phyloP scores from a whole-genome alignment of 1,140 invertebrate genomes.

The Bilobella aurantiaca region DNA sequence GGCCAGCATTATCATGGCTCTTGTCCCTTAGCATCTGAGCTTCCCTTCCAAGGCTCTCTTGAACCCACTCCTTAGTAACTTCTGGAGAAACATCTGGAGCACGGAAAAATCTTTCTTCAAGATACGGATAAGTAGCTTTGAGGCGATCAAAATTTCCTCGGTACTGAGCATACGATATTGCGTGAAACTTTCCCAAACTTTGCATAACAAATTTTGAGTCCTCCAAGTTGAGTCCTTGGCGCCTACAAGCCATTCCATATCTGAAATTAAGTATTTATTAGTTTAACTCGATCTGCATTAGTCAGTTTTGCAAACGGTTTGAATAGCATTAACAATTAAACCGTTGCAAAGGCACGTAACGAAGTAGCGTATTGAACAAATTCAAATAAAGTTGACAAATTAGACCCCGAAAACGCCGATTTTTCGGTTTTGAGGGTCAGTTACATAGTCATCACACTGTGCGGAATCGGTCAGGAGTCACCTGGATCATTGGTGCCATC shows the following conservation, averaged over 20 bases:
- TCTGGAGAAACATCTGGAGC: background rate
- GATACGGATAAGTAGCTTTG: conserved; percentile 33
- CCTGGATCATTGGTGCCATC: too few species aligned
- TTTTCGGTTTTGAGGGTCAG: too few species aligned
- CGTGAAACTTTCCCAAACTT: conserved; percentile 41
- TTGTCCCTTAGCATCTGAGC: background rate
- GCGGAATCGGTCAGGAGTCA: too few species aligned
- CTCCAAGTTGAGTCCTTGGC: conserved; percentile 9
- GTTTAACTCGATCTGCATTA: too few species aligned
- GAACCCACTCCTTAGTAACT: conserved; percentile 3
- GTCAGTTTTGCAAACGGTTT: too few species aligned
- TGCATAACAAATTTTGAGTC: conserved; percentile 24
- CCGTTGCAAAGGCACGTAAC: too few species aligned
- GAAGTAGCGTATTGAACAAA: too few species aligned
- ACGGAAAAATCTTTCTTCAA: conserved; percentile 30
- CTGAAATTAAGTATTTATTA: conserved; percentile 8
- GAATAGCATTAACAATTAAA: too few species aligned
- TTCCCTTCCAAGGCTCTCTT: background rate
- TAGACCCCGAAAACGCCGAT: too few species aligned
- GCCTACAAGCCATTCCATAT: conserved; percentile 17
- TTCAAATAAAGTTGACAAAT: too few species aligned
- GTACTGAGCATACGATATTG: conserved; percentile 38
- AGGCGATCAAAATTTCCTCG: conserved; percentile 16
- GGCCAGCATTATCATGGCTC: background rate
- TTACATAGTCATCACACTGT: too few species aligned